Evolutionary conservation across 2,797 vertebrate genomes (phyloP).

Genomic region (Poecile montanus): DNA sequence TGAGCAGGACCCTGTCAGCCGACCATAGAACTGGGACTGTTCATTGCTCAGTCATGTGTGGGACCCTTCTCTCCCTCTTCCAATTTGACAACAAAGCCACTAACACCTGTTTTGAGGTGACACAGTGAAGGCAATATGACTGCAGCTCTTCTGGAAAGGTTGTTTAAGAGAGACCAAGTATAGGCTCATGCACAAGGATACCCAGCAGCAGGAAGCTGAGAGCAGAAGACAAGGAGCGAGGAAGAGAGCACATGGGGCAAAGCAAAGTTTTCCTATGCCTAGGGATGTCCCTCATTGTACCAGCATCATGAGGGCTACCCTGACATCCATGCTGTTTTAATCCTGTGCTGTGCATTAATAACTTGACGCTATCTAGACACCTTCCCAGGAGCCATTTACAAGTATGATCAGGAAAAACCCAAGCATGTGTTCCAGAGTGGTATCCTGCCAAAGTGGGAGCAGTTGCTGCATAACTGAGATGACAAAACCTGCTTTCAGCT

Average conservation of each 20-base stretch:
- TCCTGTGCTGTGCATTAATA: neutral
- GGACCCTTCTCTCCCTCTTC: neutral
- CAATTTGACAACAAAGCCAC: neutral
- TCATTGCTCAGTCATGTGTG: accelerated
- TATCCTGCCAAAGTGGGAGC: neutral
- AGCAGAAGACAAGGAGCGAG: neutral
- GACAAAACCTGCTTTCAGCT: conserved; percentile 35
- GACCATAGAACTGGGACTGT: accelerated
- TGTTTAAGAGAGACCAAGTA: accelerated
- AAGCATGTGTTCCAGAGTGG: neutral
- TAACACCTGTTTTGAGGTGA: neutral
- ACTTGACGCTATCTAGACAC: neutral
- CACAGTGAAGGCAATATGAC: accelerated
- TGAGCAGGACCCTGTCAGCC: neutral
- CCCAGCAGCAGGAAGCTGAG: neutral
- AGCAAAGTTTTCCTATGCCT: neutral
- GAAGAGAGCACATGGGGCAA: neutral
- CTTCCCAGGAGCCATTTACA: neutral
- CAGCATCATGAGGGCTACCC: neutral
- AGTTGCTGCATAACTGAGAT: neutral
- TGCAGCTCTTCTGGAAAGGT: neutral
- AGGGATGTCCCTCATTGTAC: accelerated
- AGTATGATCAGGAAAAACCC: neutral
- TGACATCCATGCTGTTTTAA: neutral
- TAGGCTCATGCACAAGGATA: neutral